Base-by-base conservation (phyloP, 2,113 vertebrate species). In the Delphinapterus leucas region DNA sequence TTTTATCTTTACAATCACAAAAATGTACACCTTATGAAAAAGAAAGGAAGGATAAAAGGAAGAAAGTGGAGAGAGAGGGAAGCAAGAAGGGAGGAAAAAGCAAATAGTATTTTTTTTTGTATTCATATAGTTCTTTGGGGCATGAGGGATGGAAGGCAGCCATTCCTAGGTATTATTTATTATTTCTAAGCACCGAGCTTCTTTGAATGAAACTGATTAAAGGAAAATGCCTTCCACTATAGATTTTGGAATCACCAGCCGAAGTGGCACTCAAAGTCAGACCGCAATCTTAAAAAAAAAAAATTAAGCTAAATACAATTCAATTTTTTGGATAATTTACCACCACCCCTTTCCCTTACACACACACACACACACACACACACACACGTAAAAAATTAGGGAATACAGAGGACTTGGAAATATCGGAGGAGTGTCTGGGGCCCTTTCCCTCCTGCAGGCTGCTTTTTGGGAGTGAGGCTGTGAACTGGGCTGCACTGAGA, bases 1-100 rank as follows among this genome's bases (percentile, higher is more conserved):
- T 96, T 97, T 97, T 83, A 65, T 74, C 71, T 97, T 97, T 41
- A 80, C n/a, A n/a, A 93, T 92, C 20, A 93, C 1, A 67, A 88
- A 90, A 97, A 88, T 68, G 41, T 73, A 61, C 60, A 58, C 9
- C 33, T 33, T 63, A 12, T 3, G 1, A 93, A 60, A 63, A 80
- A 44, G 63, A 97, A 96, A 96, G 65, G 23, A 85, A 88, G 23
- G 28, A 26, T 38, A 68, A 53, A 81, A 89, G 26, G 31, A 80
- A 71, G 26, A 65, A 47, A 58, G 10, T 25, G 12, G 13, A 36
- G 26, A 95, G 14, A 79, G 33, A 38, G 6, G 33, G 7, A 86
- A 53, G 23, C 1, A 44, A 63, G 6, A 63, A 86, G 8, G 5
- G 17, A 74, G 58, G 90, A 76, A 74, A 77, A 80, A 5, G 1